Base-by-base conservation (phyloP, 2,888 invertebrate species). In the Diarsia rubi region DNA sequence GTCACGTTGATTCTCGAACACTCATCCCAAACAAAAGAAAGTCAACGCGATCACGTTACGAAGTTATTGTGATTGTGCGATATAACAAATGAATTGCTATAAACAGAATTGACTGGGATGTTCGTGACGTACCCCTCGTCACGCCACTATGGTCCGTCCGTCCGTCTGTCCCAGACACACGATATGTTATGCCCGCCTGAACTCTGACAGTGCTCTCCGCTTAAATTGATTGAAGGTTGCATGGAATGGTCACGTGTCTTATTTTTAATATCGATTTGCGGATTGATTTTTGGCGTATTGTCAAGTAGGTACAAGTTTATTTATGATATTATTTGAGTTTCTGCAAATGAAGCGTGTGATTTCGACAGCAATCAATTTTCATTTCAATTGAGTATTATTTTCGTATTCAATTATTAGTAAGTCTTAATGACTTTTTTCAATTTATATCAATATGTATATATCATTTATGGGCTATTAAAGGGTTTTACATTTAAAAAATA, bases 121-220 rank as follows among this genome's bases (percentile, higher is more conserved):
- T 82, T 87, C 77, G 85, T 92, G 91, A 92, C 90, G 86, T 91
- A 76, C 92, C 92, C 92, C 88, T 91, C 88, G 91, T 90, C 91
- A 91, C 86, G 88, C 84, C 76, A 85, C 81, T 82, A 81, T 87
- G 86, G 79, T 82, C 69, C 82, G 83, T 83, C 78, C 71, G 83
- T 83, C 79, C 72, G 88, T 81, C 91, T 92, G 92, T 86, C 89
- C 88, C 87, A 90, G 92, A 91, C 92, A 88, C 85, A 86, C 89
- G 91, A 91, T 92, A 89, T 90, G 92, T 91, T 90, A 92, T 90
- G 92, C 91, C 86, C 89, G 86, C 88, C 91, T 90, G 91, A 92
- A 91, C 91, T 90, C 87, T 90, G 91, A 91, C 91, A 88, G 88
- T 86, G 79, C 86, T 82, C 87, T 85, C 83, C 78, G 83, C 81